Conservation (phyloP, 2,797 vertebrate genomes). For the Pangasius macronema region DNA sequence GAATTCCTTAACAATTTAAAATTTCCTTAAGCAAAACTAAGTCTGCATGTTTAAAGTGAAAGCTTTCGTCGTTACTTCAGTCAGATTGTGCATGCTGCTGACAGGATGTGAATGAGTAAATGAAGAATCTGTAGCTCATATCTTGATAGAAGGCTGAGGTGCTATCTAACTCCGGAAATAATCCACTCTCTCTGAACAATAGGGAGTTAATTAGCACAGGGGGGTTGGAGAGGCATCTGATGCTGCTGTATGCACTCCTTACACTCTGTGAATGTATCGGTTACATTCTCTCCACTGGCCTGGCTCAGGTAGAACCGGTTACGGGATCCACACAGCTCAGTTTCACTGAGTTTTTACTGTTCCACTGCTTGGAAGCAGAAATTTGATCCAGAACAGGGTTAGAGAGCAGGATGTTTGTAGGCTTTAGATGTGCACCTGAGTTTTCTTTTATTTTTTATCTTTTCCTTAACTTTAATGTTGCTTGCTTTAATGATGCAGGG, state of each 20-base stretch:
- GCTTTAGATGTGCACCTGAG: constrained; percentile 68
- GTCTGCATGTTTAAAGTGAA: background rate
- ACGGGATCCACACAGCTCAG: constrained; percentile 76
- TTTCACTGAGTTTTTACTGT: constrained; percentile 79
- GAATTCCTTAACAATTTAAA: background rate
- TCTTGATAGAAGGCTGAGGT: constrained; percentile 56
- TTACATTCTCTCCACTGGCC: constrained; percentile 71
- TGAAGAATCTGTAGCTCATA: constrained; percentile 53
- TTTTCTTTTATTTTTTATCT: constrained; percentile 49
- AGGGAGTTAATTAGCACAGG: constrained; percentile 71
- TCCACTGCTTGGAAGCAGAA: constrained; percentile 73
- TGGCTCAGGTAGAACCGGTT: constrained; percentile 62
- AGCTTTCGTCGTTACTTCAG: background rate
- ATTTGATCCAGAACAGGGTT: constrained; percentile 67
- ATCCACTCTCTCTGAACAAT: constrained; percentile 65
- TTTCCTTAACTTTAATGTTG: constrained; percentile 44
- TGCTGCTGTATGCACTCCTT: constrained; percentile 54
- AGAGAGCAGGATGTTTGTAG: constrained; percentile 73
- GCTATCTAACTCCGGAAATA: constrained; percentile 62
- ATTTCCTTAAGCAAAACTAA: background rate
- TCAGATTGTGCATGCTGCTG: background rate
- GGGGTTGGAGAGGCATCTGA: constrained; percentile 57
- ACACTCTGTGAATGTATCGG: constrained; percentile 67
- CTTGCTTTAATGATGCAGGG: background rate
- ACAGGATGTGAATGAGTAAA: constrained; percentile 23